Evolutionary conservation across 2,113 vertebrate genomes (phyloP).

Genomic region (Gobio gobio): DNA sequence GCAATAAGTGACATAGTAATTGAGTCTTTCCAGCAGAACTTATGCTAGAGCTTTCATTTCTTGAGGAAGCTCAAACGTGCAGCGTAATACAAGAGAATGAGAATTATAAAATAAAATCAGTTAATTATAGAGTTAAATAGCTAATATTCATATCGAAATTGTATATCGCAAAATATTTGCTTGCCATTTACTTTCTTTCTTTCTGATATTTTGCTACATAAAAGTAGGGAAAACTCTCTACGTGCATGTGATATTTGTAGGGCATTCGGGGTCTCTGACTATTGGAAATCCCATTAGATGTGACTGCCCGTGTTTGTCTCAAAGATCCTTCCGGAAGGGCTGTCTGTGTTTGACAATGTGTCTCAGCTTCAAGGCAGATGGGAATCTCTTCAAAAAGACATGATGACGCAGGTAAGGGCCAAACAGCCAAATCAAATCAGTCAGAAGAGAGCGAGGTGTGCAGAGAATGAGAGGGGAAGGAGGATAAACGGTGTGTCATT

Average conservation of each 20-base stretch:
- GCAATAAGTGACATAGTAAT: too few relatives aligned
- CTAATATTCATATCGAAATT: background rate
- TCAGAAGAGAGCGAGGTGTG: background rate
- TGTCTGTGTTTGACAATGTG: slow-evolving; percentile 11
- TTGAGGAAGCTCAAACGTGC: too few relatives aligned
- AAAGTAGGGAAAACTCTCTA: background rate
- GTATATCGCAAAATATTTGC: background rate
- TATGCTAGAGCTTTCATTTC: too few relatives aligned
- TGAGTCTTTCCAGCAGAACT: too few relatives aligned
- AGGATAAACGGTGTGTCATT: slow-evolving; percentile 8
- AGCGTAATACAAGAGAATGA: too few relatives aligned
- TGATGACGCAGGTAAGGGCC: slow-evolving; percentile 32
- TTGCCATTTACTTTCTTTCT: background rate
- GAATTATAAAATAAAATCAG: background rate
- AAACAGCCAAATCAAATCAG: slow-evolving; percentile 22
- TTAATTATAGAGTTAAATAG: background rate
- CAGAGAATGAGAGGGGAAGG: slow-evolving; percentile 1
- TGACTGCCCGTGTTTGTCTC: slow-evolving; percentile 26
- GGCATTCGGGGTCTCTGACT: background rate
- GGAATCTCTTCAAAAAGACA: slow-evolving; percentile 48
- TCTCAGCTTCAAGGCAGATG: background rate
- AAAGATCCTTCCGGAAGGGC: slow-evolving; percentile 37
- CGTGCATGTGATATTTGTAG: slow-evolving; percentile 4
- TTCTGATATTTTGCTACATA: background rate
- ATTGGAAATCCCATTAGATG: slow-evolving; percentile 32